Percentiles rank a stretch among this genome's conserved stretches.
phyloP scores from a whole-genome alignment of 2,797 vertebrate genomes.

The Prionace glauca region DNA sequence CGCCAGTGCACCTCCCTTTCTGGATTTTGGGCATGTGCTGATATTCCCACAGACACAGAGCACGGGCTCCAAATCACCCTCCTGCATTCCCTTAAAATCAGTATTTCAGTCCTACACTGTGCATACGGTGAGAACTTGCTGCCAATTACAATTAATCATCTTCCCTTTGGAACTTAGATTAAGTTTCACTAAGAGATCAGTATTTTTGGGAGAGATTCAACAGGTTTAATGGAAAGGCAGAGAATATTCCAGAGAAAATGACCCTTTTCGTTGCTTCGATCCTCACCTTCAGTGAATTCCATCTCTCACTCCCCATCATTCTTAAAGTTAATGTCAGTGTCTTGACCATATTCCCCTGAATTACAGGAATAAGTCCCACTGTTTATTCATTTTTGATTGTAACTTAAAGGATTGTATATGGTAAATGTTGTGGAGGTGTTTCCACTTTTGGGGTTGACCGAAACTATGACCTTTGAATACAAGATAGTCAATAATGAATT shows the following conservation, averaged over 20 bases:
- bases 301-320: not conserved
- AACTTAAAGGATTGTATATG: not conserved
- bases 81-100: not conserved
- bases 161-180: not conserved
- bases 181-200: not conserved
- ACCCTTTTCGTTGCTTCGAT: not conserved
- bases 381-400: not conserved
- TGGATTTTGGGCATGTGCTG: too few species aligned
- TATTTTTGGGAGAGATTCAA: not conserved
- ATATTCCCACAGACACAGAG: too few species aligned
- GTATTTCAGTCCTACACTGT: not conserved
- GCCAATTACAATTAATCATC: not conserved
- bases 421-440: not conserved
- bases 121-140: too few species aligned
- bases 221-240: not conserved
- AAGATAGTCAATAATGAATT: not conserved
- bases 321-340: not conserved
- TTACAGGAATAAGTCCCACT: not conserved
- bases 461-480: not conserved
- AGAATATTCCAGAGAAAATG: not conserved
- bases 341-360: not conserved
- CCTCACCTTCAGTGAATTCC: not conserved
- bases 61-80: too few species aligned
- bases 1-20: too few species aligned
- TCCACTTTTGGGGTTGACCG: not conserved